Percentiles rank a stretch among this genome's conserved stretches.
Conservation (phyloP, 2,113 vertebrate species). For the Macrotis lagotis region DNA sequence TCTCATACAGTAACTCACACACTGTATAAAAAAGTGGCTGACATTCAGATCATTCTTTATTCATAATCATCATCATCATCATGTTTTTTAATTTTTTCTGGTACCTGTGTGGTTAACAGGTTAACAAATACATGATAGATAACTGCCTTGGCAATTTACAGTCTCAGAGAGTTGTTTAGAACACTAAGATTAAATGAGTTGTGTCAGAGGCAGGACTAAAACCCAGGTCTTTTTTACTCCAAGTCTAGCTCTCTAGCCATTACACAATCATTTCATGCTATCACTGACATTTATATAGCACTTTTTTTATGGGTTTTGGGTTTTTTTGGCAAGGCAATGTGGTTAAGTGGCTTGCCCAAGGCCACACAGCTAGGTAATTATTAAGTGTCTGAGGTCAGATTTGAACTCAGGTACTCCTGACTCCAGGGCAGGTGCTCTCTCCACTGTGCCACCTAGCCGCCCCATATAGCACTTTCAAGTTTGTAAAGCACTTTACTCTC, state of each 20-base stretch:
- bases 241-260: too few species aligned
- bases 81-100: background rate
- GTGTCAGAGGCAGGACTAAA: too few species aligned
- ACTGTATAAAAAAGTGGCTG: background rate
- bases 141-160: background rate
- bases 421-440: too few species aligned
- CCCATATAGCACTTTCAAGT: background rate
- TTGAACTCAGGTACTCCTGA: too few species aligned
- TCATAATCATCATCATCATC: background rate
- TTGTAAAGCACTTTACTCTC: background rate
- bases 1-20: background rate
- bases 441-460: background rate
- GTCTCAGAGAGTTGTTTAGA: background rate
- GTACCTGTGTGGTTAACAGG: background rate
- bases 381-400: too few species aligned
- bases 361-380: too few species aligned
- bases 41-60: background rate
- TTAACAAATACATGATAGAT: background rate
- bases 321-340: too few species aligned
- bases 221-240: too few species aligned
- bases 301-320: too few species aligned
- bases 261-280: too few species aligned
- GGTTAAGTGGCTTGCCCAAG: too few species aligned
- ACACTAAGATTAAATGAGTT: background rate
- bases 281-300: too few species aligned